phyloP scores from a whole-genome alignment of 2,113 vertebrate species.

The Spea multiplicata region DNA sequence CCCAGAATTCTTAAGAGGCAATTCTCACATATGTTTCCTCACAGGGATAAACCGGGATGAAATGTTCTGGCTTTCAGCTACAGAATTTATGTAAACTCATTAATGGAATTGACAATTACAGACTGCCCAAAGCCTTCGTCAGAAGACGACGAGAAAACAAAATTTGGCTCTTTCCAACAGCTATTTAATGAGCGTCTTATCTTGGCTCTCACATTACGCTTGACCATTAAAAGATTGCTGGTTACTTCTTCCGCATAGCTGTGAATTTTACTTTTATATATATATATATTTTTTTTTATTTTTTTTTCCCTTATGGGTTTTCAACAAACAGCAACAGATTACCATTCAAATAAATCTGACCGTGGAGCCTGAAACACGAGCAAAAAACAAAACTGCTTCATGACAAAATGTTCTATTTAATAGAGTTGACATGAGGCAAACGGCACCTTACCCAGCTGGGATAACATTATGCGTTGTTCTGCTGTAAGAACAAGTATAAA shows the following conservation, averaged over 20 bases:
- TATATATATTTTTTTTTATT: background rate
- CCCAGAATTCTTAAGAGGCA: constrained; percentile 37
- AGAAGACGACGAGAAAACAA: constrained; percentile 32
- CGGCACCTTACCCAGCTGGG: constrained; percentile 3
- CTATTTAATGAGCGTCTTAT: constrained; percentile 42
- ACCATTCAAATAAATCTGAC: constrained; percentile 9
- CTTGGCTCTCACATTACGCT: constrained; percentile 26
- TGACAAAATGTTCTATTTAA: constrained; percentile 11
- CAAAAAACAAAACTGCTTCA: background rate
- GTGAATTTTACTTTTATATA: background rate
- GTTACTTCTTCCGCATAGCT: constrained; percentile 13
- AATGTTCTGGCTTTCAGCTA: constrained; percentile 44
- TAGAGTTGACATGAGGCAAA: background rate
- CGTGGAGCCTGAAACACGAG: background rate
- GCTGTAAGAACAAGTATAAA: background rate
- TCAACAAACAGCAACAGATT: constrained; percentile 24
- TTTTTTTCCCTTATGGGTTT: constrained; percentile 1
- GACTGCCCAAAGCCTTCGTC: constrained; percentile 41
- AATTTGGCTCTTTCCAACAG: constrained; percentile 35
- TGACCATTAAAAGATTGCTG: constrained; percentile 31
- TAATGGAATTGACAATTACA: constrained; percentile 47
- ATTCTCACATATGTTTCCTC: constrained; percentile 44
- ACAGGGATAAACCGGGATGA: constrained; percentile 38
- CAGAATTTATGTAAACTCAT: constrained; percentile 48
- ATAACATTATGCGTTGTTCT: background rate